Conservation (phyloP, 2,113 vertebrate genomes). For the Todiramphus saurophagus region DNA sequence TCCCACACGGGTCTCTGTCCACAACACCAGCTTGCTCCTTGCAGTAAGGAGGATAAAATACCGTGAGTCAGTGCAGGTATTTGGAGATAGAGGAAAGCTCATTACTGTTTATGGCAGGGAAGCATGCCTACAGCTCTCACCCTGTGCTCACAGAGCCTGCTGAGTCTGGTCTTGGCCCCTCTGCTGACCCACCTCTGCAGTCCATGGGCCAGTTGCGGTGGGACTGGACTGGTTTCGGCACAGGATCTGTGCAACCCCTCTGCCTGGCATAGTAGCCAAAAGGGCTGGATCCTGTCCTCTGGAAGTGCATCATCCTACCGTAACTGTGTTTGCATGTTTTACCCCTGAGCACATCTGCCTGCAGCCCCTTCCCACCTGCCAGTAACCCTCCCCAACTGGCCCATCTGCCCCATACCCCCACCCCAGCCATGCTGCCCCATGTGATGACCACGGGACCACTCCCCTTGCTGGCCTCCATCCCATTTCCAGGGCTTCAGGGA, state of each 20-base stretch:
- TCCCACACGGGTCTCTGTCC: neutral
- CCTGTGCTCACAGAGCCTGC: neutral
- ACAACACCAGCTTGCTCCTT: neutral
- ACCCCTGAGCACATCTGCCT: neutral
- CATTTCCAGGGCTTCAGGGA: neutral
- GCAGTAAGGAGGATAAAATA: neutral
- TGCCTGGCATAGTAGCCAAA: neutral
- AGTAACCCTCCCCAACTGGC: fast-evolving
- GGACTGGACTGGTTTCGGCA: neutral
- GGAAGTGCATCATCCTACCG: neutral
- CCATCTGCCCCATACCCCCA: neutral
- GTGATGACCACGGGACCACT: fast-evolving
- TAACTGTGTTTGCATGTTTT: neutral
- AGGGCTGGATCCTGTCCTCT: neutral
- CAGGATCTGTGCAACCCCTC: neutral
- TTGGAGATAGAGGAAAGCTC: neutral
- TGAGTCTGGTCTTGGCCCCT: neutral
- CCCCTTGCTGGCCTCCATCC: fast-evolving
- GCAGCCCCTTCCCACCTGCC: neutral
- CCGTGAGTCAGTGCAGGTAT: fast-evolving
- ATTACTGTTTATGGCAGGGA: neutral
- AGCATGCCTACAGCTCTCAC: neutral
- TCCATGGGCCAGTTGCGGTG: fast-evolving
- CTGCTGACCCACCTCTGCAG: neutral
- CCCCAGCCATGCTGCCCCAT: fast-evolving